Base-by-base conservation (phyloP, 2,888 invertebrate genomes). In the Acanthosepion pharaonis region DNA sequence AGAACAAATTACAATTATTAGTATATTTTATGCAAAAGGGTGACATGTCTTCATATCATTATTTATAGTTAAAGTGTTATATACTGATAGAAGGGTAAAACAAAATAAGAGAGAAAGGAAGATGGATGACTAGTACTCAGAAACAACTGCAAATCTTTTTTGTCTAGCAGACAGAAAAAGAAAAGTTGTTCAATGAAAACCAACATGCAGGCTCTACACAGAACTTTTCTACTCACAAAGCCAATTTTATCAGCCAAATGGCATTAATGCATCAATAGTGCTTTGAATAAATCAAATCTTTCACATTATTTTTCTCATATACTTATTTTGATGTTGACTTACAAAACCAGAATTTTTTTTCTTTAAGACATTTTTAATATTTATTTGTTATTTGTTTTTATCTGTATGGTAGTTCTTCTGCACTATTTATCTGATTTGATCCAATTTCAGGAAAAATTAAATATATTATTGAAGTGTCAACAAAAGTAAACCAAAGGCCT, bases 191-290 rank as follows among this genome's bases (percentile, higher is more conserved):
- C n/a, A n/a, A 78, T 78, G 33, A 78, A 33, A 78, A n/a, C n/a
- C 4, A 78, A 78, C n/a, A 33, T 18, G 78, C n/a, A 0, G n/a
- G 78, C 15, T n/a, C n/a, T 33, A 33, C 11, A 78, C 78, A 78
- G 33, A 78, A 78, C 78, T 78, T 33, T 78, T 33, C 78, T 78
- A 11, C 15, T n/a, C 15, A 78, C 78, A 78, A 78, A 78, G 78
- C 33, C 78, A 78, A 78, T 78, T 78, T 78, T 78, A 78, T 78
- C 78, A 78, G 15, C n/a, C 33, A 18, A 33, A 78, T 33, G 78
- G 78, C 78, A 78, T 78, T 78, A 78, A 78, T 78, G 78, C n/a
- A 33, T 78, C 78, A 78, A 78, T 78, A 59, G 59, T 59, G 59
- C 59, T 78, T 33, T 15, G n/a, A 78, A 33, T 78, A 78, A 78